Evolutionary conservation across 2,888 invertebrate species (phyloP).

Genomic region (Tipula vernalis): DNA sequence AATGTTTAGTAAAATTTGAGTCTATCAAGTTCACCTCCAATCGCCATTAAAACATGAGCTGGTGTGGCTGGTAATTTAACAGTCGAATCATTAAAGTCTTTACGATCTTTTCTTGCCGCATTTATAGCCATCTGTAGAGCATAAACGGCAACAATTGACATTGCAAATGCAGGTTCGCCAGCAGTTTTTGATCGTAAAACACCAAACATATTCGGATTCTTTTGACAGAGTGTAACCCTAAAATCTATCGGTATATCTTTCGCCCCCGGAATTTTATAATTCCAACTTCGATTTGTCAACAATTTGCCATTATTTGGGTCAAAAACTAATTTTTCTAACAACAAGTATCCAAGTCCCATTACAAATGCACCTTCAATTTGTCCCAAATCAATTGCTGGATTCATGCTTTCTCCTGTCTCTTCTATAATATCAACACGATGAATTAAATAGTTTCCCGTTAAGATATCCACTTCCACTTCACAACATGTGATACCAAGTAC

Average conservation of each 20-base stretch:
- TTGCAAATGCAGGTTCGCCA: constrained; percentile 27
- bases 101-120: constrained; percentile 37
- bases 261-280: constrained; percentile 43
- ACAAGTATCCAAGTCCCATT: constrained; percentile 46
- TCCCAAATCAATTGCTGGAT: constrained; percentile 52
- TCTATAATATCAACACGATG: constrained; percentile 53
- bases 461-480: constrained; percentile 59
- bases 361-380: constrained; percentile 52
- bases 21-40: neutral
- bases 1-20: neutral
- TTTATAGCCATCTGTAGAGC: constrained; percentile 42
- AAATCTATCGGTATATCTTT: constrained; percentile 48
- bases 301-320: constrained; percentile 40
- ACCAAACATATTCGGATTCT: constrained; percentile 39
- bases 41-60: neutral
- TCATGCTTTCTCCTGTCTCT: constrained; percentile 53
- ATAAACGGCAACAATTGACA: constrained; percentile 27
- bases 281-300: constrained; percentile 49
- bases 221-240: constrained; percentile 39
- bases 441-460: constrained; percentile 57
- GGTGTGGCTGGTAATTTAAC: neutral
- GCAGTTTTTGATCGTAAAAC: constrained; percentile 43
- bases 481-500: constrained; percentile 47
- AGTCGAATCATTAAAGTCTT: constrained; percentile 19
- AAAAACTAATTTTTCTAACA: constrained; percentile 43